Base-by-base conservation (phyloP, 2,888 invertebrate genomes). In the Aphidius colemani region DNA sequence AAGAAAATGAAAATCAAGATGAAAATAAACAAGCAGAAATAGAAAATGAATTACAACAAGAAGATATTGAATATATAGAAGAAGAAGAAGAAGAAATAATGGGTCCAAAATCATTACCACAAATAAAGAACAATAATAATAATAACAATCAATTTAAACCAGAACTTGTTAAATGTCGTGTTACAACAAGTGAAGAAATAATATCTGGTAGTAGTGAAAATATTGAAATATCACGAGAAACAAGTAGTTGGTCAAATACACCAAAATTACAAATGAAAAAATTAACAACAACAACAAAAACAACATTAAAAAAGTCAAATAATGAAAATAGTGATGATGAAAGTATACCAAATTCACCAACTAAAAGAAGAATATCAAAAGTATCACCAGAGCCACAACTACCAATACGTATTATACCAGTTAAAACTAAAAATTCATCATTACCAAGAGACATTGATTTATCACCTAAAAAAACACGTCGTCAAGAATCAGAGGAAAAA, bases 171-270 rank as follows among this genome's bases (percentile, higher is more conserved):
- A 80, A 75, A 44, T 82, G 81, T 65, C 73, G 78, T 8, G 79
- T 81, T 6, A 80, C 80, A 1, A 80, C 78, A 8, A 80, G 79
- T 69, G 79, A 79, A 30, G 79, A 81, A 53, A 75, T 81, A 43
- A 71, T 78, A 18, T 73, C 73, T 45, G 72, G 70, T 7, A 74
- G 63, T 10, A 74, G 68, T 10, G 70, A 73, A n/a, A 55, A 59
- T 8, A 67, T 74, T 6, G 72, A 69, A 62, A 76, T 67, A 53
- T 77, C 70, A 39, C 69, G 72, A 62, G 70, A 74, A 7, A 69
- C 75, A 1, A 69, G 67, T 13, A 76, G 76, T 63, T 79, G 75
- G 76, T 74, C 71, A 0, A 78, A 74, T 55, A 79, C 78, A 1
- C 78, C 81, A 0, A 71, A 67, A 11, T 71, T 67, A 50, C 59